phyloP scores from a whole-genome alignment of 2,113 vertebrate genomes.

The Rhynchopsitta pachyrhyncha region DNA sequence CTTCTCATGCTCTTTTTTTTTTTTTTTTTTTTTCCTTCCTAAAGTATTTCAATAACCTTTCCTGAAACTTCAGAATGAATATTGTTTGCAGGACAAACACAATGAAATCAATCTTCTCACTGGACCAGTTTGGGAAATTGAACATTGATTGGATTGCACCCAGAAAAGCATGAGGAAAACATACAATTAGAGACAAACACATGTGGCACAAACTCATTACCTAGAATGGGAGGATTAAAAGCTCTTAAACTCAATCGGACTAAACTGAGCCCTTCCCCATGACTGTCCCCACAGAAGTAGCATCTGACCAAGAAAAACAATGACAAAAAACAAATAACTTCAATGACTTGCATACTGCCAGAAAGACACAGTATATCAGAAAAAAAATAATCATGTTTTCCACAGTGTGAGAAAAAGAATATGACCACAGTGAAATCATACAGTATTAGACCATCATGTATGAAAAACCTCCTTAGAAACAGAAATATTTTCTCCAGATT shows the following conservation, averaged over 20 bases:
- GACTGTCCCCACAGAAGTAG: neutral
- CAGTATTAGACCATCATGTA: neutral
- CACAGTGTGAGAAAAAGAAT: neutral
- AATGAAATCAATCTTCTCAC: constrained; percentile 43
- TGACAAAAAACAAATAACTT: neutral
- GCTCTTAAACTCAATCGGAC: neutral
- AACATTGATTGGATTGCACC: constrained; percentile 33
- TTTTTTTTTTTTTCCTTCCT: neutral
- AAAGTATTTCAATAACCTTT: neutral
- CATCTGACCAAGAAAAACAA: constrained; percentile 4
- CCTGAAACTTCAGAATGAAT: constrained; percentile 33
- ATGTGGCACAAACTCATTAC: constrained; percentile 23
- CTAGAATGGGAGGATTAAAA: constrained; percentile 1
- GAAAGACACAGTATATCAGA: neutral
- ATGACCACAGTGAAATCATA: neutral
- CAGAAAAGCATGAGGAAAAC: constrained; percentile 38
- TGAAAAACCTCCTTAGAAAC: constrained; percentile 24
- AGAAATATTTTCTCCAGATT: constrained; percentile 21
- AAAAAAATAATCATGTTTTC: neutral
- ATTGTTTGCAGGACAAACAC: constrained; percentile 33
- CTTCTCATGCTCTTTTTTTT: neutral
- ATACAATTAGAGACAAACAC: neutral
- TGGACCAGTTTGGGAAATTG: constrained; percentile 47
- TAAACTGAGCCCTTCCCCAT: neutral
- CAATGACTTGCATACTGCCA: neutral